A percentile compares a stretch with the other conserved stretches of the same genome.
Conservation (phyloP, 2,113 vertebrate species). For the Cololabis saira region DNA sequence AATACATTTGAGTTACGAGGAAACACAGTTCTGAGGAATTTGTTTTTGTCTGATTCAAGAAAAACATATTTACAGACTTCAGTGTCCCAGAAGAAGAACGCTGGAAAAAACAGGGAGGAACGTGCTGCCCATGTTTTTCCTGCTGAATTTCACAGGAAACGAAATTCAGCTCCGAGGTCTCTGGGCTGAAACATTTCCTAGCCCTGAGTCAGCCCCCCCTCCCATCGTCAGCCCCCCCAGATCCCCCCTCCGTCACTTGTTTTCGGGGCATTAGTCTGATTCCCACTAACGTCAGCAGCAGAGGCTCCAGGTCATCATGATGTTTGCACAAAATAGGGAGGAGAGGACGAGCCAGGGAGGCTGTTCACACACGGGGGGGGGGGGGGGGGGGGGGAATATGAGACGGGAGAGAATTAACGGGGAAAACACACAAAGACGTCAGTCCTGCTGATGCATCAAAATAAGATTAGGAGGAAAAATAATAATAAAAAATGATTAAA, state of each 20-base stretch:
- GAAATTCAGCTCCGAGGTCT: slow-evolving; percentile 13
- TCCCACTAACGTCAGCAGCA: slow-evolving; percentile 23
- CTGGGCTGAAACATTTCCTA: slow-evolving; percentile 29
- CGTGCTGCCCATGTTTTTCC: slow-evolving; percentile 6
- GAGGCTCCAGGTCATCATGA: neutral
- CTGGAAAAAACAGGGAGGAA: slow-evolving; percentile 2
- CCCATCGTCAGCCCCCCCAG: neutral
- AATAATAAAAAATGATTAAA: too few species aligned
- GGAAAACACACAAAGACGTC: neutral
- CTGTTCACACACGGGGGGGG: neutral
- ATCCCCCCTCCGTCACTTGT: neutral
- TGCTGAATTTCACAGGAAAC: slow-evolving; percentile 5
- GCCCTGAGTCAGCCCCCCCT: neutral
- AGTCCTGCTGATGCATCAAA: too few species aligned
- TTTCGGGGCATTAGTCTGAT: slow-evolving; percentile 6
- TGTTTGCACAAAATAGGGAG: slow-evolving; percentile 14
- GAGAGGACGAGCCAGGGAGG: slow-evolving; percentile 1
- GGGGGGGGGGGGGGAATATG: neutral
- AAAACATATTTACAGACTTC: neutral
- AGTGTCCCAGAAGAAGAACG: neutral
- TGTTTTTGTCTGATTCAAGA: neutral
- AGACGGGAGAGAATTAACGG: neutral
- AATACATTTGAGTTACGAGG: too few species aligned
- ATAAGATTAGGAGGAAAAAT: too few species aligned
- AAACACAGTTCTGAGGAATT: neutral